Evolutionary conservation across 2,113 vertebrate species (phyloP), one percentile per base, ranked within the genome.

Genomic region (Erythrolamprus reginae): DNA sequence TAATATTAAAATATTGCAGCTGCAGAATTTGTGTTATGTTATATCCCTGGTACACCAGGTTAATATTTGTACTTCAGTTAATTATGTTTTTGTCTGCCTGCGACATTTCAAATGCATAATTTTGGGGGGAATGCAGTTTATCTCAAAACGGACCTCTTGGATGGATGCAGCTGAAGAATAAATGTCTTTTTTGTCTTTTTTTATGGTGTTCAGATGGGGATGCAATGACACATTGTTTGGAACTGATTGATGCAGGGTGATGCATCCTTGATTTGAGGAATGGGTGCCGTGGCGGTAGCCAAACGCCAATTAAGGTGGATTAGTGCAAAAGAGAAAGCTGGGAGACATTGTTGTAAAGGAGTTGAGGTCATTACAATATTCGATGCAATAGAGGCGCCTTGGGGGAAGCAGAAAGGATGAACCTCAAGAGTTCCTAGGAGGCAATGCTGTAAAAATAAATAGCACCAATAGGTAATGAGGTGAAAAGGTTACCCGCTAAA

Each of bases 391-490:
- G 55, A n/a, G 50, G 48, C 7, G 26, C 58, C 24, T 88, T 89
- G 12, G 89, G 82, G 90, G 87, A 24, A 6, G 50, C 5, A 10
- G 4, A 9, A 87, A 8, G n/a, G 84, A 87, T 21, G 51, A 51
- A 82, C 15, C 65, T 53, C 8, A 33, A 77, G 24, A 58, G 47
- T 83, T 21, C 85, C 38, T 10, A 52, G 92, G 93, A 94, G 93
- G 91, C 53, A 92, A 38, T 86, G 77, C 77, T 93, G 92, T 92
- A 94, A 96, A 96, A 95, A 95, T 93, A 94, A 96, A 92, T 91
- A 90, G 90, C 90, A 55, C 84, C 84, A 93, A 92, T 92, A 93
- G 95, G 91, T 28, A 92, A 93, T 95, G 94, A 95, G 90, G 94
- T 93, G 92, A 94, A 94, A 93, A 88, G 94, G 94, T 95, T 94